Percentiles rank a stretch among this genome's conserved stretches.
These are phyloP conservation scores for Sebastes wilsoni DNA, from an alignment of 2,797 vertebrate genomes.

Conservation along the genomic window DNA sequence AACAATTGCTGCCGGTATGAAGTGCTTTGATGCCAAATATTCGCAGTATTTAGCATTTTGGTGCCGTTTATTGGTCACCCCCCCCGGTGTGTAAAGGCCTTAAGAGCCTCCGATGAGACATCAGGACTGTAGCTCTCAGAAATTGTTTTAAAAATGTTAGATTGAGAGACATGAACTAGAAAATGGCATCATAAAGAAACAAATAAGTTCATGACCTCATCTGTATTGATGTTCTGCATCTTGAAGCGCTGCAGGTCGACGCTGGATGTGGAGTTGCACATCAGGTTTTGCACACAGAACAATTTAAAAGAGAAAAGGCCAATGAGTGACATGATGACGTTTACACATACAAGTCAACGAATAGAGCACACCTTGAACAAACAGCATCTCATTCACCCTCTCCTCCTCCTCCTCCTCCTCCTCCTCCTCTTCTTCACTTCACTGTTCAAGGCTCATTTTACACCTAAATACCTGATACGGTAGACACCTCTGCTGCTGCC, in stretches of 20 bases:
- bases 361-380: neutral
- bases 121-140: neutral
- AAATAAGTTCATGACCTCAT: neutral
- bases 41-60: too few relatives aligned
- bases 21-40: too few relatives aligned
- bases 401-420: too few relatives aligned
- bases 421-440: neutral
- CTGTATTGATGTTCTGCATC: neutral
- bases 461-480: neutral
- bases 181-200: neutral
- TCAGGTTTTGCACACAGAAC: neutral
- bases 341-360: neutral
- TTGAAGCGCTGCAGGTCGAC: neutral
- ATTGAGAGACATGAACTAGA: neutral
- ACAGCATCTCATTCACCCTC: neutral
- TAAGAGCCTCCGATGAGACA: neutral
- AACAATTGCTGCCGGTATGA: too few relatives aligned
- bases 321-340: neutral
- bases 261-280: neutral
- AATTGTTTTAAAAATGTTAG: neutral
- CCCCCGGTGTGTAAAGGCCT: too few relatives aligned
- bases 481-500: constrained; percentile 13
- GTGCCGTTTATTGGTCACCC: too few relatives aligned
- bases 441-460: too few relatives aligned
- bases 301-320: neutral